These are phyloP conservation scores for Athalia cordata DNA, from an alignment of 2,888 invertebrate species.

Conservation along the genomic window DNA sequence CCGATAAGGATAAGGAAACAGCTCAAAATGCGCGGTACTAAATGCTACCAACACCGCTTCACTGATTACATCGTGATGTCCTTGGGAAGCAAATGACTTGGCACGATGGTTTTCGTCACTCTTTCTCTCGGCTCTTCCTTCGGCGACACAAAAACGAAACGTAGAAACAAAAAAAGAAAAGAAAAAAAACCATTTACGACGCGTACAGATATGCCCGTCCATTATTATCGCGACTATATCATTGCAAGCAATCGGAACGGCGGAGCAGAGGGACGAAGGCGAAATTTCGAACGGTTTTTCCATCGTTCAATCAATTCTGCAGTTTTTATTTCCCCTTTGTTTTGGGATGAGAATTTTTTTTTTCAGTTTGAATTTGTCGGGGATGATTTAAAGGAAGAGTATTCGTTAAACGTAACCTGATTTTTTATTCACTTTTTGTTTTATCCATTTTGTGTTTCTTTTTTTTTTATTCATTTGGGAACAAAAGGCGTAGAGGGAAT, in stretches of 20 bases:
- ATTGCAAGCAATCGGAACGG: background rate
- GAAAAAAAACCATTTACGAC: background rate
- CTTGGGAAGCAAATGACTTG: background rate
- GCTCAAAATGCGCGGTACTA: no score
- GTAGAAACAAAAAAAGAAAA: background rate
- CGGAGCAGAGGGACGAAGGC: no score
- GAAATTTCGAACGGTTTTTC: no score
- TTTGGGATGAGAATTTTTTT: background rate
- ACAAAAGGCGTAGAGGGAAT: conserved; percentile 8
- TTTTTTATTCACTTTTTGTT: background rate
- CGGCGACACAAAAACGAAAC: background rate
- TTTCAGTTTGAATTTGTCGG: background rate
- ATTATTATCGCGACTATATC: background rate
- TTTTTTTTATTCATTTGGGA: background rate
- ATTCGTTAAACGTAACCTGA: conserved; percentile 5
- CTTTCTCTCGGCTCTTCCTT: background rate
- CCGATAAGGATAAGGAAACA: background rate
- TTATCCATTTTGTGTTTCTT: no score
- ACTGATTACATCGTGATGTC: background rate
- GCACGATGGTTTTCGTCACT: background rate
- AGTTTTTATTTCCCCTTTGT: no score
- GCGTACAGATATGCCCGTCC: no score
- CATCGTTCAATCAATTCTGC: no score
- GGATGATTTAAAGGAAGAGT: background rate
- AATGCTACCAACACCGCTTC: background rate